Percentiles rank a stretch among this genome's conserved stretches.
Evolutionary conservation across 2,113 vertebrate species (phyloP).

Genomic region (Felis chaus): DNA sequence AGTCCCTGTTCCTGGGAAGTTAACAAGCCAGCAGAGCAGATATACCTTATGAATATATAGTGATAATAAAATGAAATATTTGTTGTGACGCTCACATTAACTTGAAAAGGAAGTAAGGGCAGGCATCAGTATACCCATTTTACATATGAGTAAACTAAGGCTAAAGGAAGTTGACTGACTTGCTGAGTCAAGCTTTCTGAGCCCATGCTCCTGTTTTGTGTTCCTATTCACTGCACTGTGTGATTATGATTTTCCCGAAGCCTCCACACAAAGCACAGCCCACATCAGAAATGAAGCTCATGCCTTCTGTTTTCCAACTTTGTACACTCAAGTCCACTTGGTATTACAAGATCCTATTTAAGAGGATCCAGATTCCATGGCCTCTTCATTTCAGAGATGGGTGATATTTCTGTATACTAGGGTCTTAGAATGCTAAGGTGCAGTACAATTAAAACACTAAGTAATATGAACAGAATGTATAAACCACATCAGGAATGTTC

Average conservation of each 20-base stretch:
- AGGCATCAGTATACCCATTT: background rate
- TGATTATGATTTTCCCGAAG: background rate
- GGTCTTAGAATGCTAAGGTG: background rate
- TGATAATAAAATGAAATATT: background rate
- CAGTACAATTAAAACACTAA: slow-evolving; percentile 14
- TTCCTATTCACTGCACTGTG: background rate
- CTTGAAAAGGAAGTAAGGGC: background rate
- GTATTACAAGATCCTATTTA: background rate
- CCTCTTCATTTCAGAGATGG: background rate
- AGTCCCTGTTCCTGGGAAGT: background rate
- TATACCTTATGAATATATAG: background rate
- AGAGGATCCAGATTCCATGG: background rate
- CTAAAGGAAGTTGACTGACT: background rate
- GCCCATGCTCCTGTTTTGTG: background rate
- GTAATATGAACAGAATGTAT: slow-evolving; percentile 44
- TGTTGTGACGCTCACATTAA: background rate
- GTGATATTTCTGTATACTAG: background rate
- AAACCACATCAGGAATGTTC: slow-evolving; percentile 28
- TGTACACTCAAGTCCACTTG: background rate
- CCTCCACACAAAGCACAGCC: background rate
- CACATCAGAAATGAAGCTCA: background rate
- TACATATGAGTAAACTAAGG: background rate
- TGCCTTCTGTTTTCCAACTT: background rate
- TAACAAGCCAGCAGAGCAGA: background rate
- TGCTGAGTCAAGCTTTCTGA: background rate